A percentile compares a stretch with the other conserved stretches of the same genome.
phyloP scores from a whole-genome alignment of 37 sponge, comb jelly and placozoan genomes.

The Petrosia ficiformis region DNA sequence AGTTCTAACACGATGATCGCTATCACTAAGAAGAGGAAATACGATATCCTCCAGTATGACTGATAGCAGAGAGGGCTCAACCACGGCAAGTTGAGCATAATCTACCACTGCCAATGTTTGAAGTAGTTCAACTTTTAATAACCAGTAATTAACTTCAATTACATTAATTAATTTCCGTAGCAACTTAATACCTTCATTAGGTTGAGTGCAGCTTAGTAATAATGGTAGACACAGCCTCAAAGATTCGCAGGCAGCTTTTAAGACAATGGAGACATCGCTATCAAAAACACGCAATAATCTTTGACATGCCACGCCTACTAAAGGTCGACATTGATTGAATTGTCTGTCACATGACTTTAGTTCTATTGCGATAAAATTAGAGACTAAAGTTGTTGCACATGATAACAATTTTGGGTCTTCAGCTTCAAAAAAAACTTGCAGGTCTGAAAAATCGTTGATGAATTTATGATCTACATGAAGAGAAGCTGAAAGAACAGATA shows the following conservation, averaged over 20 bases:
- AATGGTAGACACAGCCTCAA: constrained; percentile 52
- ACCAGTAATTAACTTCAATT: constrained; percentile 59
- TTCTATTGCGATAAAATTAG: constrained; percentile 18
- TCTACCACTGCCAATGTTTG: constrained; percentile 44
- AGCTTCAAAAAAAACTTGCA: constrained; percentile 3
- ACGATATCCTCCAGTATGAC: constrained; percentile 18
- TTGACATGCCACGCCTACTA: constrained; percentile 15
- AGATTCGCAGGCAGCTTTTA: constrained; percentile 69
- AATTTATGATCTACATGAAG: constrained; percentile 21
- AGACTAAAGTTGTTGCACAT: constrained; percentile 6
- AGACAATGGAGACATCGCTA: constrained; percentile 48
- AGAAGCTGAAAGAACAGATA: constrained; percentile 36
- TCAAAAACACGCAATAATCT: constrained; percentile 7
- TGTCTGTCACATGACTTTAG: constrained; percentile 8
- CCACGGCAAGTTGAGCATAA: constrained; percentile 29
- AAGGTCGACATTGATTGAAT: not conserved
- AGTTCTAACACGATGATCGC: constrained; percentile 46
- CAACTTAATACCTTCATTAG: constrained; percentile 30
- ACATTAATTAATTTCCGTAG: constrained; percentile 57
- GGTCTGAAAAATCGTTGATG: constrained; percentile 3
- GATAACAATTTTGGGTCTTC: constrained; percentile 39
- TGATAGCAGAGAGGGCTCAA: constrained; percentile 10
- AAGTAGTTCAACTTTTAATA: constrained; percentile 63
- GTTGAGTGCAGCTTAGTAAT: constrained; percentile 14
- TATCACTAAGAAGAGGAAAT: constrained; percentile 39